These are phyloP conservation scores for Andrena trimmerana DNA, from an alignment of 2,888 invertebrate species.

Conservation along the genomic window DNA sequence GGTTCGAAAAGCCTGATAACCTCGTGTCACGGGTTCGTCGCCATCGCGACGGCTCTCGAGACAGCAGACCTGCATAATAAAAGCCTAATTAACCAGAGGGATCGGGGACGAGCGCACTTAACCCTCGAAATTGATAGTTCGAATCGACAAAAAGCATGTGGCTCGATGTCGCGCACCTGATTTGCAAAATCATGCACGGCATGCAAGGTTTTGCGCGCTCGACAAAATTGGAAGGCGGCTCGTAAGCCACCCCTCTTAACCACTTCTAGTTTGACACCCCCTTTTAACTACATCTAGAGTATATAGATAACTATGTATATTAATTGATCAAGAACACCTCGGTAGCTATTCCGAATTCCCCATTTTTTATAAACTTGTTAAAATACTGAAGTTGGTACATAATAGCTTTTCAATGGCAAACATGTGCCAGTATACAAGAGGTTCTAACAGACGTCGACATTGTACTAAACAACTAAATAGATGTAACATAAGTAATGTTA, in stretches of 20 bases:
- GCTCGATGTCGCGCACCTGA: slow-evolving; percentile 56
- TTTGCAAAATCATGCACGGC: slow-evolving; percentile 60
- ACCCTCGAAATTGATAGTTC: slow-evolving; percentile 72
- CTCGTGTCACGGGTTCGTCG: slow-evolving; percentile 28
- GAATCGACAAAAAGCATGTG: slow-evolving; percentile 65
- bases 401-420: background rate
- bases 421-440: background rate
- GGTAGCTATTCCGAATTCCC: background rate
- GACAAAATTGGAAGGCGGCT: slow-evolving; percentile 37
- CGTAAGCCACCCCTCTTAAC: slow-evolving; percentile 19
- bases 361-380: background rate
- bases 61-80: slow-evolving; percentile 74
- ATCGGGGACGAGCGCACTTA: slow-evolving; percentile 68
- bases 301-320: slow-evolving; percentile 14
- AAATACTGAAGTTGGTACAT: background rate
- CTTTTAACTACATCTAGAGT: background rate
- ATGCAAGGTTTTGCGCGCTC: slow-evolving; percentile 27
- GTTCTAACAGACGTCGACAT: no score
- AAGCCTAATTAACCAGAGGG: slow-evolving; percentile 72
- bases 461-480: no score
- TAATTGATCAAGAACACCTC: slow-evolving; percentile 15
- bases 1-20: slow-evolving; percentile 27
- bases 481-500: background rate
- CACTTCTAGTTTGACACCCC: slow-evolving; percentile 19
- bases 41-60: slow-evolving; percentile 44